Percentiles rank a stretch among this genome's conserved stretches.
These are phyloP conservation scores for Nineta flava DNA, from an alignment of 2,888 invertebrate genomes.

Conservation along the genomic window DNA sequence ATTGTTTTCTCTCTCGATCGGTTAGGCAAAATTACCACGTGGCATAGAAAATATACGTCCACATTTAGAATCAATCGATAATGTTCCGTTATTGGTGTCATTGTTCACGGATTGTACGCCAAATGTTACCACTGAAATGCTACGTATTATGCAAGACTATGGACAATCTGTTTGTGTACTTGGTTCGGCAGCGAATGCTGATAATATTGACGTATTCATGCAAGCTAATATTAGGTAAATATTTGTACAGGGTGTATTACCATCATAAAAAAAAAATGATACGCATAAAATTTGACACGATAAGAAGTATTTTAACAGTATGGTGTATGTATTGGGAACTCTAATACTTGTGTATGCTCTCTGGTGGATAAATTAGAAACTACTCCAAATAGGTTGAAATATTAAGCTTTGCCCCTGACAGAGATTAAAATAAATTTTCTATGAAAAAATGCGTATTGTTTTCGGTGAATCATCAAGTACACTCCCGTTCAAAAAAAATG, in stretches of 20 bases:
- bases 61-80: slow-evolving; percentile 89
- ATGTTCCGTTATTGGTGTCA: slow-evolving; percentile 92
- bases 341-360: too few species aligned
- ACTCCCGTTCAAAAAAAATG: too few species aligned
- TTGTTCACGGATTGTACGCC: slow-evolving; percentile 95
- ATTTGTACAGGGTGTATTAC: not conserved
- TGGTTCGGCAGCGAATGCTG: slow-evolving; percentile 79
- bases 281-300: too few species aligned
- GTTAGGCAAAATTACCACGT: slow-evolving; percentile 77
- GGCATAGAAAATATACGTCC: slow-evolving; percentile 95
- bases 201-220: slow-evolving; percentile 84
- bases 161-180: slow-evolving; percentile 91
- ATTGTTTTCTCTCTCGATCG: slow-evolving; percentile 20
- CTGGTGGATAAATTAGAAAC: too few species aligned
- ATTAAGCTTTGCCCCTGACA: too few species aligned
- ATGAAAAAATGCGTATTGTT: too few species aligned
- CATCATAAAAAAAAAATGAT: too few species aligned
- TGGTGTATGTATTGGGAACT: too few species aligned
- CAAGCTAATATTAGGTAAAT: slow-evolving; percentile 79
- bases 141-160: slow-evolving; percentile 90
- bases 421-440: too few species aligned
- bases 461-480: too few species aligned
- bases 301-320: too few species aligned
- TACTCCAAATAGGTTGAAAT: too few species aligned
- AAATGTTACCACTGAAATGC: slow-evolving; percentile 81